These are phyloP conservation scores for Cephus runcator DNA, from an alignment of 2,888 invertebrate genomes.

Conservation along the genomic window DNA sequence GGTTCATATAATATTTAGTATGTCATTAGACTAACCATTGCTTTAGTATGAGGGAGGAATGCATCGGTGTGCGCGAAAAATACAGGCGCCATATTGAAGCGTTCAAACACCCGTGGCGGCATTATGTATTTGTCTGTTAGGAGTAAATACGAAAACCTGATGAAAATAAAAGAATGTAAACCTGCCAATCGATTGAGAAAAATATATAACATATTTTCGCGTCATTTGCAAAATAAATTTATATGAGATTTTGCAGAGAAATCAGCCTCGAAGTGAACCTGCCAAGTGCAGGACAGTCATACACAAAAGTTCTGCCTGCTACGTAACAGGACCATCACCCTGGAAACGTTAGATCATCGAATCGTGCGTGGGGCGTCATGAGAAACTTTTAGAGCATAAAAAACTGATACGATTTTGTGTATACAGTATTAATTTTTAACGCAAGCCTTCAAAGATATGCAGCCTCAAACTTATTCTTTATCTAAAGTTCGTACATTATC, in stretches of 20 bases:
- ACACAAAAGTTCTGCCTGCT: constrained; percentile 21
- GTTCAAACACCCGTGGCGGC: constrained; percentile 52
- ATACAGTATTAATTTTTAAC: constrained; percentile 27
- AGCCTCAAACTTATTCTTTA: background rate
- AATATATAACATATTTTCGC: constrained; percentile 23
- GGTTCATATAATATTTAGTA: background rate
- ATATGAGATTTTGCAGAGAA: constrained; percentile 32
- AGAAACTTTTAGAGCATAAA: constrained; percentile 47
- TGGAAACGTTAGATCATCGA: constrained; percentile 41
- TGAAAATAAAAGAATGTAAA: constrained; percentile 32
- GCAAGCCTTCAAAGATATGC: constrained; percentile 36
- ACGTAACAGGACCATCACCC: constrained; percentile 17
- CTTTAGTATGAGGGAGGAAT: constrained; percentile 1
- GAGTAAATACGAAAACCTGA: constrained; percentile 29
- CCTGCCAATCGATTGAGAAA: constrained; percentile 19
- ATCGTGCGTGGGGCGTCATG: constrained; percentile 51
- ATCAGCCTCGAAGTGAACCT: constrained; percentile 33
- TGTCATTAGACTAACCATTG: background rate
- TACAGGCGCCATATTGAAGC: constrained; percentile 39
- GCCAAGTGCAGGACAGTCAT: constrained; percentile 44
- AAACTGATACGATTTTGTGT: constrained; percentile 51
- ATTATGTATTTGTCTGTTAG: constrained; percentile 31
- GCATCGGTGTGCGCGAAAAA: constrained; percentile 22
- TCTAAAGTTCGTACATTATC: background rate
- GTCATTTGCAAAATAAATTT: constrained; percentile 29